Conservation (phyloP, 2,888 invertebrate genomes). For the Eueremaeus valkanovi region DNA sequence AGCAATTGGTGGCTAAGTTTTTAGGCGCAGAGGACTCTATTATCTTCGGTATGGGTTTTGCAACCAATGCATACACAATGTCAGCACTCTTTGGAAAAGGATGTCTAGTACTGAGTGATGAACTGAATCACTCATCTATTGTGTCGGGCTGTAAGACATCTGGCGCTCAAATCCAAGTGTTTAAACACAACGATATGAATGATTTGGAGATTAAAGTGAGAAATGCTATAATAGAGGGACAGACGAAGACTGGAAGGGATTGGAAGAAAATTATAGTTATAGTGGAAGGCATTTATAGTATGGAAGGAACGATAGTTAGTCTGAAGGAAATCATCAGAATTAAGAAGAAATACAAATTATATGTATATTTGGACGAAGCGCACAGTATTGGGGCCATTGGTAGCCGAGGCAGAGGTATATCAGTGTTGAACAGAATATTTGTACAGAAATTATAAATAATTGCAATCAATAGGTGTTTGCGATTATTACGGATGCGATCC, state of each 20-base stretch:
- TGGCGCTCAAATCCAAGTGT: slow-evolving; percentile 56
- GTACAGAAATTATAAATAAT: too few relatives aligned
- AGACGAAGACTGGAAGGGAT: slow-evolving; percentile 38
- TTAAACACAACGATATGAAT: slow-evolving; percentile 55
- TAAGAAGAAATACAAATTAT: slow-evolving; percentile 58
- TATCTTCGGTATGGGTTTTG: slow-evolving; percentile 60
- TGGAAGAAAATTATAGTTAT: slow-evolving; percentile 44
- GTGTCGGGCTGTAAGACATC: slow-evolving; percentile 57
- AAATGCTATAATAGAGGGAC: slow-evolving; percentile 39
- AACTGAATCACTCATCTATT: slow-evolving; percentile 58
- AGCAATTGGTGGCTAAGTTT: slow-evolving; percentile 56
- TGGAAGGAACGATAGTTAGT: slow-evolving; percentile 58
- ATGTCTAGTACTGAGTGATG: slow-evolving; percentile 57
- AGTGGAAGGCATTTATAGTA: slow-evolving; percentile 57
- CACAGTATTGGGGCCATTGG: slow-evolving; percentile 58
- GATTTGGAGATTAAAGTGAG: slow-evolving; percentile 43
- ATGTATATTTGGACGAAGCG: slow-evolving; percentile 58
- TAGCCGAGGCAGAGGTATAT: slow-evolving; percentile 54
- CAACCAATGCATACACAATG: slow-evolving; percentile 59
- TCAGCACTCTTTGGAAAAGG: slow-evolving; percentile 56
- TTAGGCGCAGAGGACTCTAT: slow-evolving; percentile 57
- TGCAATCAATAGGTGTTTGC: slow-evolving; percentile 61
- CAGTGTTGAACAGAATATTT: too few relatives aligned
- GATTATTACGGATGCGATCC: slow-evolving; percentile 57
- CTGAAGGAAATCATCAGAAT: slow-evolving; percentile 56